Base-by-base conservation (phyloP, 2,888 invertebrate species). In the Lasioglossum figueresi region DNA sequence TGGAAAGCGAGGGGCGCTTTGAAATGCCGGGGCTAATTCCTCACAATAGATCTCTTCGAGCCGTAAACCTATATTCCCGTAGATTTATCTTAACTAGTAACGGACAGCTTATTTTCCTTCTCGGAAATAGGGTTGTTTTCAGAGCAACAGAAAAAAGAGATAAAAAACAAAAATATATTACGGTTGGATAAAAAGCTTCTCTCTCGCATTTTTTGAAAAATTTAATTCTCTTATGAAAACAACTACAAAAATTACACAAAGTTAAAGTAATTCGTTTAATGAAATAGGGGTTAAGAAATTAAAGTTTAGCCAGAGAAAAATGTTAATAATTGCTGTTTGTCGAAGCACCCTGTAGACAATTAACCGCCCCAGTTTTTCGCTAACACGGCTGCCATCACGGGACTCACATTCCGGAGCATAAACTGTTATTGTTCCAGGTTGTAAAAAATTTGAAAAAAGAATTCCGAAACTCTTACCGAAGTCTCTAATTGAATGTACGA, bases 41-140 rank as follows among this genome's bases (percentile, higher is more conserved):
- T 31, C 12, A 27, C 27, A 27, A 59, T 27, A 14, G 59, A 27
- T 59, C 27, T 59, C 59, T 52, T 52, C 52, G n/a, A 59, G 14
- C 27, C 14, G 27, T 27, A 27, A 59, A 14, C n/a, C 52, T 52
- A 59, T 52, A 59, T 59, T 31, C 14, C 4, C 12, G 59, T 16
- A 59, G 59, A 59, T 27, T 59, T 14, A 27, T 59, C 23, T 59
- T 59, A 59, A 27, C 23, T n/a, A n/a, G n/a, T 56, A 56, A n/a
- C n/a, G n/a, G n/a, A 56, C n/a, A n/a, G 56, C 23, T 56, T n/a
- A n/a, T 56, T 56, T 56, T 56, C 56, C n/a, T n/a, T n/a, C 56
- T n/a, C n/a, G 0, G n/a, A 12, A 27, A 59, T 23, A 59, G 27
- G 12, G n/a, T 59, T 59, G 27, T 27, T 59, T 31, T 52, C 52